These are phyloP conservation scores for Drosophila sp. DNA, from an alignment of 1,140 invertebrate species.

Conservation along the genomic window DNA sequence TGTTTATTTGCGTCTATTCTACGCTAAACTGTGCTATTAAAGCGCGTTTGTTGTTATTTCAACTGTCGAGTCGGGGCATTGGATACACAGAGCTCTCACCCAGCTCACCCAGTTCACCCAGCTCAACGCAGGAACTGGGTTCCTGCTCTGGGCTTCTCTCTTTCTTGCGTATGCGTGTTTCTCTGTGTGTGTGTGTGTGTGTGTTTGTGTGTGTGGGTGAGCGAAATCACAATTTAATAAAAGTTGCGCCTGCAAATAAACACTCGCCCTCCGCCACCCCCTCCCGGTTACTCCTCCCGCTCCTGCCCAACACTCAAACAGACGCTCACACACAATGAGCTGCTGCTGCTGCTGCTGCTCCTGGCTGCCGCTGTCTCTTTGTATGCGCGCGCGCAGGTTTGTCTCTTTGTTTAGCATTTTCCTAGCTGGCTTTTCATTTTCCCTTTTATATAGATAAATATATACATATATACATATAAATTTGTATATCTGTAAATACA, in stretches of 20 bases:
- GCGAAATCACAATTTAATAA: conserved; percentile 78
- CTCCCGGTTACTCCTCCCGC: not conserved
- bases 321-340: conserved; percentile 20
- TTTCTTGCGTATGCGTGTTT: conserved; percentile 1
- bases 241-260: conserved; percentile 79
- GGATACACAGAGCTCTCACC: conserved; percentile 37
- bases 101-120: not conserved
- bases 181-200: conserved; percentile 29
- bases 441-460: conserved; percentile 31
- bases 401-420: conserved; percentile 40
- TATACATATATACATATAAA: not conserved
- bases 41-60: conserved; percentile 79
- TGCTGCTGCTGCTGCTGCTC: conserved; percentile 14
- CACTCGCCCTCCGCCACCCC: conserved; percentile 16
- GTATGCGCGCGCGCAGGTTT: conserved; percentile 43
- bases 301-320: not conserved
- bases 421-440: conserved; percentile 43
- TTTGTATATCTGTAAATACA: not conserved
- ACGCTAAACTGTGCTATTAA: conserved; percentile 80
- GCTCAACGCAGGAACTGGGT: conserved; percentile 15
- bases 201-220: conserved; percentile 41
- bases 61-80: conserved; percentile 58
- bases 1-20: conserved; percentile 80
- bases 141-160: not conserved
- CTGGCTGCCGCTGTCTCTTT: conserved; percentile 32